Base-by-base conservation (phyloP, 64 coral and sea anemone species). In the Porites lutea region DNA sequence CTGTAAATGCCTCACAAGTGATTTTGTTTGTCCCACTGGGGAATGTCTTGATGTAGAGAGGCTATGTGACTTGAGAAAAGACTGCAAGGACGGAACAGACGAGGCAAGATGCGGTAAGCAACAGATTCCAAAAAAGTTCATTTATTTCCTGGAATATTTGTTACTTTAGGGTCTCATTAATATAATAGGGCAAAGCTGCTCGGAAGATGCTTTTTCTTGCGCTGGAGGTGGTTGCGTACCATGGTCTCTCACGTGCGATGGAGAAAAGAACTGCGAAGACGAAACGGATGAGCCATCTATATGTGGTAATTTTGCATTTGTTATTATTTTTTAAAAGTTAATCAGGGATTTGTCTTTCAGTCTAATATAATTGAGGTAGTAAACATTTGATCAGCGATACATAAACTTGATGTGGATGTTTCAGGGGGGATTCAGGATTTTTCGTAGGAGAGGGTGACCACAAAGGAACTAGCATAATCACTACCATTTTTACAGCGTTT, bases 71-170 rank as follows among this genome's bases (percentile, higher is more conserved):
- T 72, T 19, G 2, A 75, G 10, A 23, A 18, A 18, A 8, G 72
- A 77, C 80, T 92, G 90, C 18, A 8, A 48, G 0, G 90, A 92
- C 57, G 53, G 70, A 8, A 65, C 90, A 37, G 90, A 92, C 62
- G 81, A 92, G 62, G n/a, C 45, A 20, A 72, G 58, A 65, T 92
- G 90, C 27, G 81, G 90, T 92, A 86, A 78, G 89, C 19, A 82
- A 16, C 4, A 43, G 79, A 6, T 62, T 14, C 7, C 7, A 16
- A 14, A 21, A 73, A 73, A 8, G 45, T 46, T 73, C 20, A 73
- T 9, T 3, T 13, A 14, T 12, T 44, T 43, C 5, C 15, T n/a
- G 37, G 3, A 2, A 14, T 84, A 13, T 65, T 84, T 65, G 10
- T 21, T 5, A 5, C 48, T 22, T 61, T 65, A n/a, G 0, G 66